phyloP scores from a whole-genome alignment of 2,888 invertebrate genomes.

The Parascotia fuliginaria region DNA sequence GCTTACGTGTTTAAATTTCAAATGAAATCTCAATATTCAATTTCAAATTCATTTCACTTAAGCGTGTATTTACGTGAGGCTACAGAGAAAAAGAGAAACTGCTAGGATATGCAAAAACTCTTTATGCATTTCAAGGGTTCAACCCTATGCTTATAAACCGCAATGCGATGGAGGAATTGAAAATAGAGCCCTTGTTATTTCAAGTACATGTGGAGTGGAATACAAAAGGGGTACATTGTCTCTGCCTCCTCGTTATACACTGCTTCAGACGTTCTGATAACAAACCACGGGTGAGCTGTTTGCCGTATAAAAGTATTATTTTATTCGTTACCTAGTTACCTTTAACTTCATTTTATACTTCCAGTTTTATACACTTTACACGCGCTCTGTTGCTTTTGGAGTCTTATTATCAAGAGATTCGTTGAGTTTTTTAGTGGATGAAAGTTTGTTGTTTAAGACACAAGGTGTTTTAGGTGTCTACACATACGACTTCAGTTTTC shows the following conservation, averaged over 20 bases:
- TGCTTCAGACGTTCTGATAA: constrained; percentile 79
- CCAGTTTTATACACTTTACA: not conserved
- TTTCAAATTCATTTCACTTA: constrained; percentile 53
- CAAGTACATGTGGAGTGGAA: constrained; percentile 78
- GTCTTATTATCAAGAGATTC: too few relatives aligned
- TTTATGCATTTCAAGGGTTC: constrained; percentile 69
- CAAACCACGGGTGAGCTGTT: constrained; percentile 65
- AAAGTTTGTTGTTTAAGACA: too few relatives aligned
- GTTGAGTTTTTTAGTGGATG: too few relatives aligned
- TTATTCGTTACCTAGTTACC: constrained; percentile 40
- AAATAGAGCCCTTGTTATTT: constrained; percentile 85
- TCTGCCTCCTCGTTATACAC: constrained; percentile 76
- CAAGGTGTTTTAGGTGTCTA: too few relatives aligned
- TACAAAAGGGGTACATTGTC: constrained; percentile 79
- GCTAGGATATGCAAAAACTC: constrained; percentile 67
- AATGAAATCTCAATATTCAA: constrained; percentile 48
- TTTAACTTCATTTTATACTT: constrained; percentile 12
- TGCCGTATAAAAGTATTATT: constrained; percentile 55
- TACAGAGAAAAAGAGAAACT: constrained; percentile 55
- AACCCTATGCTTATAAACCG: constrained; percentile 63
- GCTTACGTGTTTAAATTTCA: constrained; percentile 41
- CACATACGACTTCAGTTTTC: too few relatives aligned
- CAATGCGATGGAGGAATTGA: constrained; percentile 76
- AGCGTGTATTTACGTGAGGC: constrained; percentile 52
- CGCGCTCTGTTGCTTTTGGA: not conserved